Percentiles rank a stretch among this genome's conserved stretches.
Conservation (phyloP, 2,888 invertebrate genomes). For the Boloria euphrosyne region DNA sequence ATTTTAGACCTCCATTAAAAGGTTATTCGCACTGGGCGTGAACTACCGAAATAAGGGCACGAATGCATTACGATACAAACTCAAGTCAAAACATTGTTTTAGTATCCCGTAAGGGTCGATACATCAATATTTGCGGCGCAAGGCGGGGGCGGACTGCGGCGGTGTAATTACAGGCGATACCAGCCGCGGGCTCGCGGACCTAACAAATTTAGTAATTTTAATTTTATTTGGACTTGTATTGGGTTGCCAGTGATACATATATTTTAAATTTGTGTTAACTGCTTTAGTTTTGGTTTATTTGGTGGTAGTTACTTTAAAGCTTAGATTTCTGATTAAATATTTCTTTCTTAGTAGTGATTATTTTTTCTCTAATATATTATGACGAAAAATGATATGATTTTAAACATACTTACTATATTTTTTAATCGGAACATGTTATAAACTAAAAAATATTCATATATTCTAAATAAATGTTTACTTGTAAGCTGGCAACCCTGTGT, state of each 20-base stretch:
- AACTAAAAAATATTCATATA: not conserved
- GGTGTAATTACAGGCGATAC: slow-evolving; percentile 72
- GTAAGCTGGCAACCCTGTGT: slow-evolving; percentile 25
- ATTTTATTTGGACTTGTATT: slow-evolving; percentile 74
- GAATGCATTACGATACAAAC: slow-evolving; percentile 41
- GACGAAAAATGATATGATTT: too few species aligned
- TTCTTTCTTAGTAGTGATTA: too few species aligned
- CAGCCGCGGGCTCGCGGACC: slow-evolving; percentile 66
- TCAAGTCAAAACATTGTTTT: slow-evolving; percentile 44
- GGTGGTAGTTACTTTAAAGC: too few species aligned
- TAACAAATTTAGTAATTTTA: slow-evolving; percentile 77
- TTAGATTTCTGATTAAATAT: too few species aligned
- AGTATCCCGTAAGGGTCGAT: slow-evolving; percentile 62
- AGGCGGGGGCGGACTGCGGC: slow-evolving; percentile 63
- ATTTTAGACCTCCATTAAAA: slow-evolving; percentile 4
- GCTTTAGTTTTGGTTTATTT: too few species aligned
- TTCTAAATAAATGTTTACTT: not conserved
- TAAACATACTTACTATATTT: too few species aligned
- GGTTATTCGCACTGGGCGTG: slow-evolving; percentile 33
- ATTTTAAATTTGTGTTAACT: slow-evolving; percentile 26
- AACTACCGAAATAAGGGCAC: slow-evolving; percentile 37
- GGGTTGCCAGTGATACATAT: slow-evolving; percentile 34
- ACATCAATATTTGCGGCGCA: slow-evolving; percentile 65
- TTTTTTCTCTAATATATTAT: too few species aligned
- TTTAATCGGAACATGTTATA: too few species aligned